Evolutionary conservation across 2,888 invertebrate genomes (phyloP).

Genomic region (Netelia fuscicornis): DNA sequence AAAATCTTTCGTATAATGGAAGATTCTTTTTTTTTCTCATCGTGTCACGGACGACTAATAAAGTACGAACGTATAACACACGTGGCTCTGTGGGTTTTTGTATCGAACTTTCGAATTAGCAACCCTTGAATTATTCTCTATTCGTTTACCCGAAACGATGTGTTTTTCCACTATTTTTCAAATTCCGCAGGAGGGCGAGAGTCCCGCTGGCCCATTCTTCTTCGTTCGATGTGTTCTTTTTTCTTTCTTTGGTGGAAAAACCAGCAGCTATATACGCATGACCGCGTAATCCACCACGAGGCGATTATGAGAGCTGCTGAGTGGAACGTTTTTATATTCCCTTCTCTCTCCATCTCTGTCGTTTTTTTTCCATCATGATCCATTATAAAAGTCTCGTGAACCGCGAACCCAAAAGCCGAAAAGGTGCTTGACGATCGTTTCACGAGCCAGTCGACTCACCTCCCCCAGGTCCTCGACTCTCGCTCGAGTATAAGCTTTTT

Average conservation of each 20-base stretch:
- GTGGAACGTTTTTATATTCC: conserved; percentile 41
- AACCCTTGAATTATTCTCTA: conserved; percentile 40
- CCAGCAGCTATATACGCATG: conserved; percentile 58
- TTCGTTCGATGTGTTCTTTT: neutral
- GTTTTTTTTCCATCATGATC: conserved; percentile 27
- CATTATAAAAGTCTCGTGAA: conserved; percentile 58
- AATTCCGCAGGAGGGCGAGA: conserved; percentile 8
- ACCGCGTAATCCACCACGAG: conserved; percentile 61
- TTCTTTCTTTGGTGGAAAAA: conserved; percentile 35
- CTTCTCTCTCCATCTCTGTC: conserved; percentile 30
- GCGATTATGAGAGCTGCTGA: conserved; percentile 62
- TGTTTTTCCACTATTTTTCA: conserved; percentile 49
- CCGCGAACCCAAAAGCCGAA: conserved; percentile 65
- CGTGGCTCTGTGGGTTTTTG: neutral
- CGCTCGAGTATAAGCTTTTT: conserved; percentile 57
- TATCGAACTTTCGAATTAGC: conserved; percentile 47
- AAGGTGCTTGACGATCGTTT: conserved; percentile 65
- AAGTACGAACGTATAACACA: neutral
- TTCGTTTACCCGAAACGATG: conserved; percentile 27
- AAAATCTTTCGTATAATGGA: conserved; percentile 17
- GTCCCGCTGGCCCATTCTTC: conserved; percentile 35
- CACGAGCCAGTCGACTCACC: conserved; percentile 35
- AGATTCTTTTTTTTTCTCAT: neutral
- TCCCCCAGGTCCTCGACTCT: conserved; percentile 62
- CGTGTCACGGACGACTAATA: neutral